Conservation (phyloP, 2,888 invertebrate species). For the Trachelus iudaicus region DNA sequence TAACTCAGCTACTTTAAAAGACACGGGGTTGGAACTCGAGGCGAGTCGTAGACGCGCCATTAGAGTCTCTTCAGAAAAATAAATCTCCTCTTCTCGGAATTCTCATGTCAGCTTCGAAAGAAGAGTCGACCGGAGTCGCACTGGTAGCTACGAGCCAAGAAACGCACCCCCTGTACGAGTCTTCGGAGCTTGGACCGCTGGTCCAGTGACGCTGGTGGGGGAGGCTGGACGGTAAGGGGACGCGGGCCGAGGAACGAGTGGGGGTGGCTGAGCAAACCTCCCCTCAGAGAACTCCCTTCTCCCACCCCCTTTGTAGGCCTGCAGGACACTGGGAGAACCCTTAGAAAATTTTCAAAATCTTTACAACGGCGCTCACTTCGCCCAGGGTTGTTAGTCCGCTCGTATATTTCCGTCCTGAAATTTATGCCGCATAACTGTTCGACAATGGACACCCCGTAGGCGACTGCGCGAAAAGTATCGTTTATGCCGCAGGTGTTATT, state of each 20-base stretch:
- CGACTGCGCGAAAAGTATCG: constrained; percentile 6
- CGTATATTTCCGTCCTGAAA: constrained; percentile 32
- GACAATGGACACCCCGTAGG: constrained; percentile 23
- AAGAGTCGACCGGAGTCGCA: not conserved
- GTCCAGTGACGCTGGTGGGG: not conserved
- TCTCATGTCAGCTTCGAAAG: constrained; percentile 7
- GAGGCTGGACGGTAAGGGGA: not conserved
- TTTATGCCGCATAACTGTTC: constrained; percentile 31
- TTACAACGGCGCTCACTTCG: constrained; percentile 20
- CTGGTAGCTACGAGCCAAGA: not conserved
- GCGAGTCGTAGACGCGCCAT: constrained; percentile 53
- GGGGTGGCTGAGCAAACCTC: constrained; percentile 30
- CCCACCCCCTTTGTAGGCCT: constrained; percentile 20
- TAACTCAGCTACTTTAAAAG: constrained; percentile 57
- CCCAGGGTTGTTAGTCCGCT: constrained; percentile 23
- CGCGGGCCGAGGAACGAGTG: not conserved
- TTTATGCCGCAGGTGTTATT: constrained; percentile 1
- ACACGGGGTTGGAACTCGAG: constrained; percentile 23
- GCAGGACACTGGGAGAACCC: constrained; percentile 1
- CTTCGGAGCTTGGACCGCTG: not conserved
- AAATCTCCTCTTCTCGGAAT: constrained; percentile 53
- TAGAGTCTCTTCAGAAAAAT: constrained; percentile 61
- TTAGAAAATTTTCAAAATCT: constrained; percentile 16
- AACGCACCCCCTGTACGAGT: constrained; percentile 1
- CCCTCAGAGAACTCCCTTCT: constrained; percentile 14